Evolutionary conservation across 2,797 vertebrate genomes (phyloP), one percentile per base, ranked within the genome.

Genomic region (Neosilurus mollespiculum): DNA sequence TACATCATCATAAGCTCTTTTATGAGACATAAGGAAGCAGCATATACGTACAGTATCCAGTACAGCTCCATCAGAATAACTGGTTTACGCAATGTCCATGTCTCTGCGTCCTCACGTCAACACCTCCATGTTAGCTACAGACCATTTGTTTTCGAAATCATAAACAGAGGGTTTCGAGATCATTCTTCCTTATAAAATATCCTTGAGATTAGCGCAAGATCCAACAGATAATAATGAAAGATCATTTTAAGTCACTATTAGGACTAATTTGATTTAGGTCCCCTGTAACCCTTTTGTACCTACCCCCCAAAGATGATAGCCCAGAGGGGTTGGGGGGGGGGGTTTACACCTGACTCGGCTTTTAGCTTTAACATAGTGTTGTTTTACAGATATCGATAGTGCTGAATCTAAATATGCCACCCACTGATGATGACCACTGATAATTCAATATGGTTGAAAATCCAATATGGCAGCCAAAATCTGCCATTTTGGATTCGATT

Each of bases 1-100:
- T 14, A 24, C 30, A 7, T 56, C 9, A 37, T n/a, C 2, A 62
- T 15, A n/a, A 51, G 24, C 59, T 58, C 58, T 51, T 15, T n/a
- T 78, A 62, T 66, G 26, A 70, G 58, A 69, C 24, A 65, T 24
- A 49, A 49, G 76, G 24, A 84, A 75, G 64, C n/a, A 53, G 37
- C 37, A 53, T n/a, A 64, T 83, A 53, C 53, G 15, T 62, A 43
- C 43, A 43, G 43, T 43, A 43, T 43, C 8, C 8, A 43, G 26
- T 51, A 78, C 79, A 76, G 71, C 71, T 81, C 26, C 18, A 30
- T 64, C 59, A 18, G 64, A 78, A 26, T 64, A 78, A 15, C 4
- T 12, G 14, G 16, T 62, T 62, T 49, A 49, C 58, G 16, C 43
- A 37, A 62, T 26, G n/a, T 64, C 30, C 18, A 56, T 37, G 72